Conservation (phyloP, 1,140 invertebrate species). For the Drosophila mauritiana region DNA sequence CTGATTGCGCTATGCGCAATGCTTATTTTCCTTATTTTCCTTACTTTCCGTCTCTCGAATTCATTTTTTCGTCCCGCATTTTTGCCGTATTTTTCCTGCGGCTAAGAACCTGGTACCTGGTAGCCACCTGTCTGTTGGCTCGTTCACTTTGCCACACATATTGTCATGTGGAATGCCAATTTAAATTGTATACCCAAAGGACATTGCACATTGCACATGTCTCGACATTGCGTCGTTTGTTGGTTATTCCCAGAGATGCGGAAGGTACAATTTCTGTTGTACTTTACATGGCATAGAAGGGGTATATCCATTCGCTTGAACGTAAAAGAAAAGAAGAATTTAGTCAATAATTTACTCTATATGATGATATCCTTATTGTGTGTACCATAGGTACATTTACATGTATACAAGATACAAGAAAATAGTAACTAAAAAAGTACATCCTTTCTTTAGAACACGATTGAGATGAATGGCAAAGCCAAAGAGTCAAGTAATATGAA, state of each 20-base stretch:
- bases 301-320: too few relatives aligned
- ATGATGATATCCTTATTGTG: too few relatives aligned
- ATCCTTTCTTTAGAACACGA: too few relatives aligned
- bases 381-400: too few relatives aligned
- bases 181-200: slow-evolving; percentile 81
- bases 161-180: slow-evolving; percentile 79
- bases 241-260: slow-evolving; percentile 10
- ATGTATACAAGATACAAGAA: too few relatives aligned
- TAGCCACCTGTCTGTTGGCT: slow-evolving; percentile 34
- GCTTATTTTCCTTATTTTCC: background rate
- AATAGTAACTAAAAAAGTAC: too few relatives aligned
- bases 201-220: slow-evolving; percentile 67
- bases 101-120: slow-evolving; percentile 4
- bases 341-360: too few relatives aligned
- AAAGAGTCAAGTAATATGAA: too few relatives aligned
- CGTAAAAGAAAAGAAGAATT: too few relatives aligned
- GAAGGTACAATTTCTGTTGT: background rate
- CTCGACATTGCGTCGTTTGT: slow-evolving; percentile 41
- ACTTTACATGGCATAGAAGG: background rate
- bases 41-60: background rate
- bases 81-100: background rate
- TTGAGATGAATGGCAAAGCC: too few relatives aligned
- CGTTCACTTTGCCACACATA: slow-evolving; percentile 48
- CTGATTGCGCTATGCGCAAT: slow-evolving; percentile 19
- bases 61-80: background rate